Evolutionary conservation across 2,797 vertebrate genomes (phyloP).

Genomic region (Knipowitschia caucasica): DNA sequence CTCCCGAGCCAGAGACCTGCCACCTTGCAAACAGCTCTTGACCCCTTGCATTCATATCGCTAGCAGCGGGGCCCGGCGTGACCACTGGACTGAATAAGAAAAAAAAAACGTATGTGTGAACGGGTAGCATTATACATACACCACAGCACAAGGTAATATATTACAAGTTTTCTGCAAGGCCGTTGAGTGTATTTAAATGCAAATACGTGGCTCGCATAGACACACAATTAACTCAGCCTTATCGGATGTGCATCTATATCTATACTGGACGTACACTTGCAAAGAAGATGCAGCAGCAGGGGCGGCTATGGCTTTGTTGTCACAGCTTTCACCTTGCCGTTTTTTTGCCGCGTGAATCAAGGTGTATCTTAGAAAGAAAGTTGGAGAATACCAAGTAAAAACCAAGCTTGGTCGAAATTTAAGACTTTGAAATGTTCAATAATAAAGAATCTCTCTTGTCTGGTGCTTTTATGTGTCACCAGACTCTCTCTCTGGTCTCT

Average conservation of each 20-base stretch:
- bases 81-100: not conserved
- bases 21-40: too few species aligned
- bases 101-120: slow-evolving; percentile 4
- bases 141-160: not conserved
- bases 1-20: not conserved
- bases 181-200: slow-evolving; percentile 7
- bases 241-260: not conserved
- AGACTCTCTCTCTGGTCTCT: too few species aligned
- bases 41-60: not conserved
- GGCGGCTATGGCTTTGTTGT: not conserved
- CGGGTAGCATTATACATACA: slow-evolving; percentile 1
- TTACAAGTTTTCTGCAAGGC: slow-evolving; percentile 1
- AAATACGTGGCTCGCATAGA: not conserved
- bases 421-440: too few species aligned
- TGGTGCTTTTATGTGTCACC: too few species aligned
- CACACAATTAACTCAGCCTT: slow-evolving; percentile 6
- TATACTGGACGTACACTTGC: not conserved
- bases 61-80: not conserved
- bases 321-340: not conserved
- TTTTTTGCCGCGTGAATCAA: not conserved
- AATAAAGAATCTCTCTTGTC: too few species aligned
- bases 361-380: not conserved
- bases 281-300: too few species aligned
- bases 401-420: too few species aligned
- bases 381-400: not conserved